These are phyloP conservation scores for Chionis minor DNA, from an alignment of 2,113 vertebrate genomes.

Conservation along the genomic window DNA sequence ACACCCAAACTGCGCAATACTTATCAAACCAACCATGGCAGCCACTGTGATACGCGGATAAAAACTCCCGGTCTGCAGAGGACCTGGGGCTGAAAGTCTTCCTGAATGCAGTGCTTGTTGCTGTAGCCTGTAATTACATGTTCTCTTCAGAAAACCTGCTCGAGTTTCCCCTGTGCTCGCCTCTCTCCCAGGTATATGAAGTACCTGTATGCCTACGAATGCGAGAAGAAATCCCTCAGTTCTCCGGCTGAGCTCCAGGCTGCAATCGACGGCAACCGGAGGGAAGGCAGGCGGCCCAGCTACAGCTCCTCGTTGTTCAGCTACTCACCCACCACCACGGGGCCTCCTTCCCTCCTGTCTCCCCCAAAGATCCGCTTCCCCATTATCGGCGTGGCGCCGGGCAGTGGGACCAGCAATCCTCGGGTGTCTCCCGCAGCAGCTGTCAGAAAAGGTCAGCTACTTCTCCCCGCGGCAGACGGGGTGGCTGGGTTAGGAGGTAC, in stretches of 20 bases:
- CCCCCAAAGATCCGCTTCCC: slow-evolving; percentile 85
- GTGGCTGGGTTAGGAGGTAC: neutral
- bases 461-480: neutral
- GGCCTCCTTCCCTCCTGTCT: slow-evolving; percentile 72
- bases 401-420: slow-evolving; percentile 71
- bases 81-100: neutral
- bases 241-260: slow-evolving; percentile 94
- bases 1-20: neutral
- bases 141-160: neutral
- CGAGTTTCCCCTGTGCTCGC: neutral
- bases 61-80: neutral
- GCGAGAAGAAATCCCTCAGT: slow-evolving; percentile 94
- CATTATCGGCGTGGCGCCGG: slow-evolving; percentile 75
- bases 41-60: rapidly evolving
- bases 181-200: slow-evolving; percentile 85
- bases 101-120: neutral
- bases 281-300: slow-evolving; percentile 92
- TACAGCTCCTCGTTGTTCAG: slow-evolving; percentile 91
- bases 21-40: neutral
- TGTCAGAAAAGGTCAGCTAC: slow-evolving; percentile 83
- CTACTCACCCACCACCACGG: slow-evolving; percentile 75
- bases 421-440: slow-evolving; percentile 76
- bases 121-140: neutral
- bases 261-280: slow-evolving; percentile 93
- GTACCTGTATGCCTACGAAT: slow-evolving; percentile 96